Base-by-base conservation (phyloP, 2,888 invertebrate species). In the Drosophila silvestris region DNA sequence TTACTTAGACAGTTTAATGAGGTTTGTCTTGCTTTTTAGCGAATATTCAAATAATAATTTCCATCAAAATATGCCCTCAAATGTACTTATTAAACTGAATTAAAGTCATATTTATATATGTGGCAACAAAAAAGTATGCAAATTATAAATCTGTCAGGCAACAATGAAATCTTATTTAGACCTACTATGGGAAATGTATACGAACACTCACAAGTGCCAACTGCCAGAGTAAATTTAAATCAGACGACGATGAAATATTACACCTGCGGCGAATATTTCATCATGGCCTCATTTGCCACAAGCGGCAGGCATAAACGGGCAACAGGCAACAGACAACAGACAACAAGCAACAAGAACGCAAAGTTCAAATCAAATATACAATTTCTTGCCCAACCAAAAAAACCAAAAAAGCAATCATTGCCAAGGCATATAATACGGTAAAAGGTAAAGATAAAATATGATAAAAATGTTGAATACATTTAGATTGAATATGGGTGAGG, bases 161-260 rank as follows among this genome's bases (percentile, higher is more conserved):
- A 85, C 90, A 89, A 85, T 80, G 73, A 73, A 90, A 85, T 82
- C 85, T 74, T 82, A 84, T 85, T 85, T 82, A 71, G 74, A 82
- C 64, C 26, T 14, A 37, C 52, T 22, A 58, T 50, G 52, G 39
- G 14, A 66, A 63, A 47, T 61, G 52, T 22, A 22, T 44, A 6
- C 22, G 44, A 37, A 22, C 22, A 53, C 41, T 22, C 52, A 64
- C 53, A 80, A 60, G 35, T 72, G 77, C 64, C 71, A 79, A 74
- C 70, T 70, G 78, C 66, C 82, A 65, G 30, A 59, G 39, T 35
- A 54, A 82, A 82, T 85, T 89, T 80, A 82, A 85, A 82, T 89
- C 82, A 61, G 57, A 75, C 73, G 76, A 76, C 65, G 75, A 58
- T 85, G 74, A 88, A 85, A 85, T 89, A 82, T 87, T 80, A 80